Base-by-base conservation (phyloP, 2,888 invertebrate species). In the Cheilosia grossa region DNA sequence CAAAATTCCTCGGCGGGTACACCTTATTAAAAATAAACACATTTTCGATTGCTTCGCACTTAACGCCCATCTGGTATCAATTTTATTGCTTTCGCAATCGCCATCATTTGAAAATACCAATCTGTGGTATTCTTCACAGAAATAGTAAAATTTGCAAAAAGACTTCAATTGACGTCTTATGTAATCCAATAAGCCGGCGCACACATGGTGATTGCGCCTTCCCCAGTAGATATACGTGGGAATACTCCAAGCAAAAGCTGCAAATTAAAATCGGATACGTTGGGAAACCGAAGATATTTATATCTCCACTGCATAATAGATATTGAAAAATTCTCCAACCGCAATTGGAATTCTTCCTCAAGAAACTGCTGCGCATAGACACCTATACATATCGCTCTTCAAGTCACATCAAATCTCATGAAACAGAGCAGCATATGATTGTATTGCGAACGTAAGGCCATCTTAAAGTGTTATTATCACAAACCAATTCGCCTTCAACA, bases 91-190 rank as follows among this genome's bases (percentile, higher is more conserved):
- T 70, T 64, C 63, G 63, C 30, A 74, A 69, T 56, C 61, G 40
- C 17, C 49, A 40, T 54, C 42, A 51, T 56, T 37, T 42, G 47
- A 33, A 47, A 49, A 61, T 73, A 40, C 37, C 44, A 59, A 54
- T 75, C 59, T 66, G 51, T 15, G 53, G 64, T 63, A 37, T 73
- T 53, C 40, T 69, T 67, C 59, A 10, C 78, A 54, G n/a, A 73
- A 49, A 73, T 63, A 44, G 27, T 58, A 59, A 40, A 17, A 53
- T 40, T 27, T 64, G 66, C 21, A 63, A 61, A 73, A 78, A 33
- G 78, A 72, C 72, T 78, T 78, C 78, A 73, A 53, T 33, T 73
- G 63, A 78, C 33, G 51, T 56, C 51, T 63, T 67, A 82, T 83
- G 73, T 83, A 79, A 83, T 58, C 44, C 33, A 58, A 82, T 82